These are phyloP conservation scores for Latrodectus hesperus DNA, from an alignment of 2,888 invertebrate species.

Conservation along the genomic window DNA sequence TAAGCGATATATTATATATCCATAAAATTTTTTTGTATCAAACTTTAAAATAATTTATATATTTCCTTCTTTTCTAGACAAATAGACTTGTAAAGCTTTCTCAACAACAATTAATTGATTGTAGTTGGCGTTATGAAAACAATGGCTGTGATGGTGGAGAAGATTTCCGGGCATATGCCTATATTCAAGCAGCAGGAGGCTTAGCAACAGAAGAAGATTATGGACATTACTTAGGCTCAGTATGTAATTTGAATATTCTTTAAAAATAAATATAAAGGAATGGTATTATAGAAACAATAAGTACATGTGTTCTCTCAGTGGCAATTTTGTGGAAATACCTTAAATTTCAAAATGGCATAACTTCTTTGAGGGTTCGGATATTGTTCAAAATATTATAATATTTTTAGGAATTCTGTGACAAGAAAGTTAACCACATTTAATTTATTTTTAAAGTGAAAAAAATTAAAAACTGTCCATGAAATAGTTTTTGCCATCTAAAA, in stretches of 20 bases:
- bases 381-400: too few relatives aligned
- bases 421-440: too few relatives aligned
- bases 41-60: background rate
- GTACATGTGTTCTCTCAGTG: too few relatives aligned
- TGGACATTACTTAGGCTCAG: constrained; percentile 92
- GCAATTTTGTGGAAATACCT: too few relatives aligned
- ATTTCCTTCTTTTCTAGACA: constrained; percentile 75
- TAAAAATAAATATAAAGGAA: too few relatives aligned
- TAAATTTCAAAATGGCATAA: too few relatives aligned
- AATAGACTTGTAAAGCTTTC: constrained; percentile 79
- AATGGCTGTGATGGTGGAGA: constrained; percentile 99
- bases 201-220: constrained; percentile 92
- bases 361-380: too few relatives aligned
- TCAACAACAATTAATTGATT: constrained; percentile 95
- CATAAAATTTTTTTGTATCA: background rate
- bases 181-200: constrained; percentile 84
- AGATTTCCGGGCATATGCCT: constrained; percentile 93
- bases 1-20: background rate
- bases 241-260: constrained; percentile 73
- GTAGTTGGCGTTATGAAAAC: constrained; percentile 96
- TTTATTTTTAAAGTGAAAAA: too few relatives aligned
- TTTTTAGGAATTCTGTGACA: too few relatives aligned
- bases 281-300: too few relatives aligned
- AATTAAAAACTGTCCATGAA: too few relatives aligned
- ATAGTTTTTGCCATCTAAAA: too few relatives aligned